Evolutionary conservation across 1,140 invertebrate species (phyloP), one percentile per base, ranked within the genome.

Genomic region (Nomia melanderi): DNA sequence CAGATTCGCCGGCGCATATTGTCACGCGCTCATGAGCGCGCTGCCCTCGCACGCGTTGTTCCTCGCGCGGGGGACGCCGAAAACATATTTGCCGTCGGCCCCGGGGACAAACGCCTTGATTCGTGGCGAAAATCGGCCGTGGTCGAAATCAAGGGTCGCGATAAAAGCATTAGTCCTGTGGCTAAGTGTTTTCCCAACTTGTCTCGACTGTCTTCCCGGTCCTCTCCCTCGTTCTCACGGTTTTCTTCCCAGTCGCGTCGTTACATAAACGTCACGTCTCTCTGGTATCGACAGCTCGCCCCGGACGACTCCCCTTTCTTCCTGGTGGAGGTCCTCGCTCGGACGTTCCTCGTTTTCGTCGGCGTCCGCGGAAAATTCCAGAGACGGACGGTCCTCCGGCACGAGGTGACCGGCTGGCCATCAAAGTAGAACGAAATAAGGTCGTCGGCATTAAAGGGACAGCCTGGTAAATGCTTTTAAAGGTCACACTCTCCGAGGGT

Each of bases 91-190:
- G 88, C 78, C 82, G 67, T 81, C 64, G 70, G 70, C 53, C 41
- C 64, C 39, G 12, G 69, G 85, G 85, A 90, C 88, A 88, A 90
- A 90, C 87, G 89, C 84, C 89, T 88, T 89, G 90, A 92, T 91
- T 91, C 86, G 86, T 83, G 77, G 83, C 60, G 78, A 82, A 85
- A 83, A 79, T 79, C 83, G 82, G 59, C 57, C 69, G 33, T 67
- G 70, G 54, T 65, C 59, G 74, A 77, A 88, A 88, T 89, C 85
- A 87, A 87, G 84, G 86, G 81, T 83, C 80, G 71, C 74, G 79
- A 82, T 90, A 90, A 90, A 90, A 86, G 88, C 87, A 86, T 88
- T 88, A 89, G 82, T 74, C 70, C 83, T 77, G 79, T 57, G 77
- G 79, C 83, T 82, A 86, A 90, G 79, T 88, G 84, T 89, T 88